phyloP scores from a whole-genome alignment of 2,888 invertebrate genomes.

The Charanyca ferruginea region DNA sequence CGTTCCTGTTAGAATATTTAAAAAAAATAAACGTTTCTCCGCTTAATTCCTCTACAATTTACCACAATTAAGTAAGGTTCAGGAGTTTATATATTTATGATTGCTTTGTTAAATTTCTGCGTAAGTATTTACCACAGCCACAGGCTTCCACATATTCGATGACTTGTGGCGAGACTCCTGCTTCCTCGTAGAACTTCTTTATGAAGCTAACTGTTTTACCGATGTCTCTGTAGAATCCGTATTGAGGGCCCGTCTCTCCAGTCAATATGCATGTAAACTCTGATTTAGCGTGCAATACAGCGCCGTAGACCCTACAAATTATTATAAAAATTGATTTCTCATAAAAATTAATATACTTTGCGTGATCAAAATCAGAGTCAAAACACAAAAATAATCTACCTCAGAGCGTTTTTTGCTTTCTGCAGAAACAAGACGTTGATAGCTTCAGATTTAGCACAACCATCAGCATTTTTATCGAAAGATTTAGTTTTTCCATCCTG shows the following conservation, averaged over 20 bases:
- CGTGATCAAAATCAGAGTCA: background rate
- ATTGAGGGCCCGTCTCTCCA: constrained; percentile 76
- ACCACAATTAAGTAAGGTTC: no score
- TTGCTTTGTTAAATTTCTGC: no score
- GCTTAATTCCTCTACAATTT: no score
- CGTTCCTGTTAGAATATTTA: no score
- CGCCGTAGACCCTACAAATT: constrained; percentile 90
- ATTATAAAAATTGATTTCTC: background rate
- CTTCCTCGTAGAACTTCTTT: constrained; percentile 91
- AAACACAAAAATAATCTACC: constrained; percentile 12
- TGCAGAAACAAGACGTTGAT: constrained; percentile 84
- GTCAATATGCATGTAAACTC: constrained; percentile 84
- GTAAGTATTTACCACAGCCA: constrained; percentile 91
- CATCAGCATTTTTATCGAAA: constrained; percentile 95
- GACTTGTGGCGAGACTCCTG: constrained; percentile 92
- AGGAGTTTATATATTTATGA: no score
- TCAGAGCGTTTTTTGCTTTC: constrained; percentile 52
- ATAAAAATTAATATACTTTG: background rate
- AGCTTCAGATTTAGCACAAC: constrained; percentile 95
- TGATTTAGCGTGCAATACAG: constrained; percentile 93
- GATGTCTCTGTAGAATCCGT: constrained; percentile 90
- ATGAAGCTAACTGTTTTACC: constrained; percentile 86
- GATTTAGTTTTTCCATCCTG: constrained; percentile 96
- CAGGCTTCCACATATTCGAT: constrained; percentile 96
- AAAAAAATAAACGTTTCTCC: no score